These are phyloP conservation scores for Myotis planiceps DNA, from an alignment of 2,797 vertebrate genomes.

Conservation along the genomic window DNA sequence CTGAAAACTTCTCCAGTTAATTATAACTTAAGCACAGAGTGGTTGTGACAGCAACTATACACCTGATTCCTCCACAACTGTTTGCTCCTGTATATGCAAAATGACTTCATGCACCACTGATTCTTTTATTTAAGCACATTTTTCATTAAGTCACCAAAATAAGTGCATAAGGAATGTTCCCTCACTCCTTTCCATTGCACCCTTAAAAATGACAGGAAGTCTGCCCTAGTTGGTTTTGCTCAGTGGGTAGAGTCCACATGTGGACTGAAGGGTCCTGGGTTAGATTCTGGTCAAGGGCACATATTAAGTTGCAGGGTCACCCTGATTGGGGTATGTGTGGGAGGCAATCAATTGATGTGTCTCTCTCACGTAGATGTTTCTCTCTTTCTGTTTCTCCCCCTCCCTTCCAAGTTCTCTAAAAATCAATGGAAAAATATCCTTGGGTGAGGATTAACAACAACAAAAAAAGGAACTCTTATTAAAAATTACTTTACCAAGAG, in stretches of 20 bases:
- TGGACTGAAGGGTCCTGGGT: background rate
- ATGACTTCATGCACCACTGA: background rate
- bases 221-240: background rate
- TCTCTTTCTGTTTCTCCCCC: background rate
- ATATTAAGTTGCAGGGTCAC: background rate
- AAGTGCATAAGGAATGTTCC: background rate
- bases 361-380: background rate
- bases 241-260: background rate
- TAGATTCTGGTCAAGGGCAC: background rate
- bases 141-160: slow-evolving; percentile 43
- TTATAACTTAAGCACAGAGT: background rate
- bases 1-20: slow-evolving; percentile 38
- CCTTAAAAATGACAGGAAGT: background rate
- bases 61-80: background rate
- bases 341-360: background rate
- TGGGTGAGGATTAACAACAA: too few species aligned
- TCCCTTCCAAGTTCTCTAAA: background rate
- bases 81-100: background rate
- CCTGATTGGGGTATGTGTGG: background rate
- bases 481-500: background rate
- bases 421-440: background rate
- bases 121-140: slow-evolving; percentile 5
- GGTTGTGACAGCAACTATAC: background rate
- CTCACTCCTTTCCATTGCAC: background rate
- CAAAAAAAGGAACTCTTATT: background rate